Evolutionary conservation across 1,140 invertebrate species (phyloP).

Genomic region (Lethrus apterus): DNA sequence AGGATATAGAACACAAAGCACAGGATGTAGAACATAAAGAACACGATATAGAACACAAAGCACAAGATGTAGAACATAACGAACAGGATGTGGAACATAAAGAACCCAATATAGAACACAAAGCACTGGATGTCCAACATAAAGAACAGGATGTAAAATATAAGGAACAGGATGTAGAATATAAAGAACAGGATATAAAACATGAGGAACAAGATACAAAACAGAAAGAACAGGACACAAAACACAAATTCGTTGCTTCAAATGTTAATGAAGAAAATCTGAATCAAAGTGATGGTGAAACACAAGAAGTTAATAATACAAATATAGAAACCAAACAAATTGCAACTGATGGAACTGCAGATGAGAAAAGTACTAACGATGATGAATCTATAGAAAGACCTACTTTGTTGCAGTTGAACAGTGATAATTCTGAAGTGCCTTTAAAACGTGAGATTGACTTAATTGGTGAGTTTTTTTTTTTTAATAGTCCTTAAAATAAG

Average conservation of each 20-base stretch:
- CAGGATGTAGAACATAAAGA: neutral
- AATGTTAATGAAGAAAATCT: neutral
- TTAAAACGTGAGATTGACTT: constrained; percentile 6
- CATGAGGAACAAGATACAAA: neutral
- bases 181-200: neutral
- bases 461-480: constrained; percentile 8
- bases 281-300: neutral
- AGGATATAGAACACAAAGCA: too few species aligned
- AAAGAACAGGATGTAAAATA: too few species aligned
- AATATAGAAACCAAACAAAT: neutral
- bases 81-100: neutral
- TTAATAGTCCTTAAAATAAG: too few species aligned
- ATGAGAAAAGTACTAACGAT: constrained; percentile 4
- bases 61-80: neutral
- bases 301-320: neutral
- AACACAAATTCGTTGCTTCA: neutral
- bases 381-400: constrained; percentile 4
- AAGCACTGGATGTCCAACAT: too few species aligned
- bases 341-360: neutral
- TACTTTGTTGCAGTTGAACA: constrained; percentile 1
- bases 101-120: too few species aligned
- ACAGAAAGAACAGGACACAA: neutral
- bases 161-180: too few species aligned
- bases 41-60: neutral
- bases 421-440: neutral